Base-by-base conservation (phyloP, 2,888 invertebrate genomes). In the Nymphalis c-album region DNA sequence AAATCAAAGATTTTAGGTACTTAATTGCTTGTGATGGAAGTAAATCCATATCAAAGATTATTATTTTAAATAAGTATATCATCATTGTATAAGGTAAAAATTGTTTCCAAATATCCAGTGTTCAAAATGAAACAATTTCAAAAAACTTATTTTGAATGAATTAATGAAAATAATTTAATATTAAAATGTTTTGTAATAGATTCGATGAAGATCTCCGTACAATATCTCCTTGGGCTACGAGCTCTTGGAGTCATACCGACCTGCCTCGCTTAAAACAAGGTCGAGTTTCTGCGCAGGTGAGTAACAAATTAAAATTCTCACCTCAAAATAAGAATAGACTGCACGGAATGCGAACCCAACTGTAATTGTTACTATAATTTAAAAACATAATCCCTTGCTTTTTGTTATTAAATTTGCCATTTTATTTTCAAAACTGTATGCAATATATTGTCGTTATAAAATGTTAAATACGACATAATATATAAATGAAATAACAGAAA, bases 231-330 rank as follows among this genome's bases (percentile, higher is more conserved):
- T 96, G 95, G 95, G 95, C 95, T 58, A 94, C 94, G 72, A 95
- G 94, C 81, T 94, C 94, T 67, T 96, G 95, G 95, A 95, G 95
- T 76, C 96, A 96, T 82, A 96, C 96, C 7, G 96, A 96, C 80
- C 90, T 96, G 76, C 94, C 94, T 26, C 91, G 96, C 63, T 85
- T 96, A 73, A 94, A 94, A 73, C 93, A 95, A 82, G 96, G 96
- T 72, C 94, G 95, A 91, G 94, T 96, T 60, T 95, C 96, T 20
- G 96, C 96, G 20, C 96, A 95, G 93, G 95, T 95, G 83, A 89
- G 76, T 58, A 60, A 47, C 45, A 50, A 31, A 61, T 60, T 60
- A 64, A 57, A 55, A 62, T 51, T 48, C 59, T 22, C 58, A 59
- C 48, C 18, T 18, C 62, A 62, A 20, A 62, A 62, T 62, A 57